Conservation (phyloP, 2,797 vertebrate species). For the Forpus xanthops region DNA sequence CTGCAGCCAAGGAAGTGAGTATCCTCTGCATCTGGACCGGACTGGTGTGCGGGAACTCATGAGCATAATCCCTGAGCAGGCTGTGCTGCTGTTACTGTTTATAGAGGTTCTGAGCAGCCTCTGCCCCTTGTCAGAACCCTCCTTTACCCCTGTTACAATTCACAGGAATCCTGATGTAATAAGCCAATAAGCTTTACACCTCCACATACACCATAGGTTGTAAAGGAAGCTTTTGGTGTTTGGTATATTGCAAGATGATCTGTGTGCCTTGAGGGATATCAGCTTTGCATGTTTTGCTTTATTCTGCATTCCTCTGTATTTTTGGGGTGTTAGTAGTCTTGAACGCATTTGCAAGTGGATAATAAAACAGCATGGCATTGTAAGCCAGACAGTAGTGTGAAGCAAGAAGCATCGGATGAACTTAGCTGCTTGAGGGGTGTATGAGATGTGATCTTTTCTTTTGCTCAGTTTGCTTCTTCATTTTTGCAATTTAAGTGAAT, state of each 20-base stretch:
- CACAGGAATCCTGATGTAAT: too few species aligned
- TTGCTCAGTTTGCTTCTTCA: neutral
- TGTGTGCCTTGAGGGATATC: neutral
- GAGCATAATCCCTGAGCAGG: neutral
- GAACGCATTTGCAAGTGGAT: neutral
- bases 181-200: neutral
- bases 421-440: neutral
- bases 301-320: neutral
- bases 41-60: neutral
- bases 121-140: neutral
- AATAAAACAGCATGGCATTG: accelerated
- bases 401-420: neutral
- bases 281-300: neutral
- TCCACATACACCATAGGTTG: accelerated
- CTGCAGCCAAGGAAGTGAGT: neutral
- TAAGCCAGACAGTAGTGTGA: neutral
- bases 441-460: neutral
- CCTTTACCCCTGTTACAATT: neutral
- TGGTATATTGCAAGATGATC: neutral
- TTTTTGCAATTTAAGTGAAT: neutral
- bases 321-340: neutral
- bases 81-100: neutral
- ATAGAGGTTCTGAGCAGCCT: neutral
- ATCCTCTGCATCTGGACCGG: neutral
- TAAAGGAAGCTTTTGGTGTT: neutral